Evolutionary conservation across 35 echinoderm and acorn worm species (phyloP), one percentile per base, ranked within the genome.

Genomic region (Apostichopus japonicus): DNA sequence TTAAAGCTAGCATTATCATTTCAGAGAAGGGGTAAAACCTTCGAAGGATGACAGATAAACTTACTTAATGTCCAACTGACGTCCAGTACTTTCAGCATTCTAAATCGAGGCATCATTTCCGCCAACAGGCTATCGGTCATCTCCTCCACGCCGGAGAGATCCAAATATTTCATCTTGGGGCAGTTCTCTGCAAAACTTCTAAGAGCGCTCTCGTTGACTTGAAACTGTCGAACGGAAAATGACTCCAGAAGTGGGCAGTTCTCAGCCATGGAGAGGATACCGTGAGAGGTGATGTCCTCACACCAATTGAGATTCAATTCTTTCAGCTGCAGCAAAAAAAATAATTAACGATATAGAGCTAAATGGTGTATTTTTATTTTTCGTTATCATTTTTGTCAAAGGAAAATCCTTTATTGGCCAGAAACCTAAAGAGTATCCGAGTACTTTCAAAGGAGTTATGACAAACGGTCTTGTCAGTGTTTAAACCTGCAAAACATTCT

Each of bases 251-350:
- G 55, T 24, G 95, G 84, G 81, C 97, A 99, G 75, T 90, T 61
- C 6, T 78, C 75, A 23, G 92, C 92, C 4, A 98, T 87, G 5
- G 84, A 53, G 19, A 57, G 51, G 1, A 99, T 84, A 6, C 97
- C 97, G 0, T 22, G 56, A 61, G 96, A 93, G n/a, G 91, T 96
- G 10, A 99, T 92, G 53, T 99, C 97, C 27, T 99, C 97, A 90
- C 97, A 99, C 97, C 97, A 99, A 6, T 84, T 91, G 10, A 99
- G 77, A 63, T 96, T 93, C 51, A 99, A 54, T 21, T 94, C 84
- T 23, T 79, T 91, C 44, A 99, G 80, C 97, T 99, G 87, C n/a
- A 77, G 33, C 33, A 44, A 44, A 44, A 44, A 44, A 44, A 3
- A 93, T 62, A 1, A 65, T 10, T 77, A 92, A 92, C 3, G 5